Evolutionary conservation across 2,888 invertebrate species (phyloP).

Genomic region (Barypeithes pellucidus): DNA sequence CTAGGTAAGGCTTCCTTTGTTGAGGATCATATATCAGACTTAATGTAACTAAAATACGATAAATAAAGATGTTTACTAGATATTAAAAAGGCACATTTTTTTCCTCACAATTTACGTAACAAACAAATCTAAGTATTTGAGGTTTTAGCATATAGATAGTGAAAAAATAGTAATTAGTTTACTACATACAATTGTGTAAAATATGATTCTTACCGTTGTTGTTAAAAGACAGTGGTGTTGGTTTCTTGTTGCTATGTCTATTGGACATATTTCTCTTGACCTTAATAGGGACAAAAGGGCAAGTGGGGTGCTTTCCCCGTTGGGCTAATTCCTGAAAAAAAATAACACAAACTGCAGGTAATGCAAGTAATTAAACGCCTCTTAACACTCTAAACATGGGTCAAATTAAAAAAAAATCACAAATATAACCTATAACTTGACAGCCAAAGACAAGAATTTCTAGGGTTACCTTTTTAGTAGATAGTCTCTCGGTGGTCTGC

Average conservation of each 20-base stretch:
- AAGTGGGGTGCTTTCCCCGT: slow-evolving; percentile 55
- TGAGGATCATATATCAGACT: slow-evolving; percentile 69
- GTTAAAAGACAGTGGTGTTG: slow-evolving; percentile 57
- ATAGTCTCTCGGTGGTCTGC: slow-evolving; percentile 57
- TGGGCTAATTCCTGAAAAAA: slow-evolving; percentile 57
- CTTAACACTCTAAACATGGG: neutral
- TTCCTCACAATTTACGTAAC: too few species aligned
- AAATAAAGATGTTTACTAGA: too few species aligned
- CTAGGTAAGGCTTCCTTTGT: slow-evolving; percentile 73
- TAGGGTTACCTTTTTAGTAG: slow-evolving; percentile 59
- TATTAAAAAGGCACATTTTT: too few species aligned
- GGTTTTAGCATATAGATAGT: slow-evolving; percentile 28
- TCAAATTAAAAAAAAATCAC: neutral
- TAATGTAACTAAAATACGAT: slow-evolving; percentile 59
- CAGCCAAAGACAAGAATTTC: neutral
- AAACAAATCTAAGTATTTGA: slow-evolving; percentile 6
- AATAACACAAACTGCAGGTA: slow-evolving; percentile 2
- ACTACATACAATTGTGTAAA: neutral
- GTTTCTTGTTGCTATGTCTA: slow-evolving; percentile 51
- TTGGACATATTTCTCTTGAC: slow-evolving; percentile 55
- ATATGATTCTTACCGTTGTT: slow-evolving; percentile 54
- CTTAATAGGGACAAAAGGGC: slow-evolving; percentile 59
- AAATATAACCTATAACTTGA: neutral
- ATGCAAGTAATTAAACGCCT: neutral
- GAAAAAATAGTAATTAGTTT: neutral